Percentiles rank a stretch among this genome's conserved stretches.
These are phyloP conservation scores for Reticulitermes lucifugus DNA, from an alignment of 2,888 invertebrate genomes.

Conservation along the genomic window DNA sequence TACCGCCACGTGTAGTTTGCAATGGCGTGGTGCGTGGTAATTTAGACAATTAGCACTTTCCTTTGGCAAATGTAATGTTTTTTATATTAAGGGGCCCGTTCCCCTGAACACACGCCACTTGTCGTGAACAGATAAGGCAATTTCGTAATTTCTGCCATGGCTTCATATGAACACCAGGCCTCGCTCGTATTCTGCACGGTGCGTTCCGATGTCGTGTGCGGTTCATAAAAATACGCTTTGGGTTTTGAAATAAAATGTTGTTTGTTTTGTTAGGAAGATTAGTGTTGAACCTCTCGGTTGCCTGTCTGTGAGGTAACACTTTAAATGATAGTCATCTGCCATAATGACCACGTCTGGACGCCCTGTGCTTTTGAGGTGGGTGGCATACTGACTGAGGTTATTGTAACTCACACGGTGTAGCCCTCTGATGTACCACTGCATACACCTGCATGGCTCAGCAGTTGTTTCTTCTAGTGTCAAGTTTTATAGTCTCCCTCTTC, in stretches of 20 bases:
- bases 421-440: conserved; percentile 12
- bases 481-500: neutral
- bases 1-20: neutral
- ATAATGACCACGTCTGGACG: neutral
- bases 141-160: conserved; percentile 44
- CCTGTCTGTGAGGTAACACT: neutral
- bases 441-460: too few relatives aligned
- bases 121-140: conserved; percentile 21
- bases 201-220: neutral
- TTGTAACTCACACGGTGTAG: neutral
- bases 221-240: neutral
- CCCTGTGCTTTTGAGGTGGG: too few relatives aligned
- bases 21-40: conserved; percentile 18
- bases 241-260: neutral
- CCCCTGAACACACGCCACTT: conserved; percentile 20
- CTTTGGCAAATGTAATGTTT: neutral
- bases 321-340: neutral
- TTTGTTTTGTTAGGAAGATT: neutral
- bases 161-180: conserved; percentile 54
- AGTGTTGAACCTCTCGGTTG: neutral
- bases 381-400: too few relatives aligned
- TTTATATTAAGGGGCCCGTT: neutral
- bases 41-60: neutral
- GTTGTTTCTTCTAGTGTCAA: too few relatives aligned
- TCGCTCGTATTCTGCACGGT: conserved; percentile 41